Percentiles rank a stretch among this genome's conserved stretches.
Evolutionary conservation across 2,888 invertebrate species (phyloP).

Genomic region (Palloptera scutellata): DNA sequence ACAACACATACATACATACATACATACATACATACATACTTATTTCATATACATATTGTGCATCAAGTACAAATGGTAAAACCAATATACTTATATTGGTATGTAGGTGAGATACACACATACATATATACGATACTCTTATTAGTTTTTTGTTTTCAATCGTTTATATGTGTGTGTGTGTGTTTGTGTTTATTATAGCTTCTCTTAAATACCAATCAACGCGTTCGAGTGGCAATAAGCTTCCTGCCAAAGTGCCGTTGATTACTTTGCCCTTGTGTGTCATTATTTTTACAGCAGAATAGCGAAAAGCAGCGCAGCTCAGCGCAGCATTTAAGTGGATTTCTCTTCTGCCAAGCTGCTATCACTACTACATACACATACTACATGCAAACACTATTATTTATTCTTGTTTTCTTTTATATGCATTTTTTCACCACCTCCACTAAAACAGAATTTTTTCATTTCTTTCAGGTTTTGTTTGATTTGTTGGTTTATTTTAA

Average conservation of each 20-base stretch:
- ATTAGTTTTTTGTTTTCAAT: not conserved
- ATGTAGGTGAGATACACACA: not conserved
- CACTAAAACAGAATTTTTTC: not conserved
- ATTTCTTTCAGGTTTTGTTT: not conserved
- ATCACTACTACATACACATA: not conserved
- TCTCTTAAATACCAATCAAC: conserved; percentile 49
- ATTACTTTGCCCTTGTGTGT: conserved; percentile 26
- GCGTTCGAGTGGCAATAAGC: conserved; percentile 57
- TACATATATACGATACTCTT: not conserved
- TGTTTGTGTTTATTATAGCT: conserved; percentile 40
- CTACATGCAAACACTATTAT: not conserved
- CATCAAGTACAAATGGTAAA: too few relatives aligned
- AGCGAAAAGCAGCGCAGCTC: conserved; percentile 5
- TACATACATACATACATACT: not conserved
- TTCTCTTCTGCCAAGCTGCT: not conserved
- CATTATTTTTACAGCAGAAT: conserved; percentile 10
- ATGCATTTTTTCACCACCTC: not conserved
- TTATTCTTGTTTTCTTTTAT: not conserved
- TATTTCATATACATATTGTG: too few relatives aligned
- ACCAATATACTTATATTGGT: too few relatives aligned
- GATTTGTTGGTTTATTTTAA: conserved; percentile 20
- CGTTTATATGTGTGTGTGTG: not conserved
- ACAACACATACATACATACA: not conserved
- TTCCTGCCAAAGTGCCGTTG: conserved; percentile 36
- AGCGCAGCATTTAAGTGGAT: conserved; percentile 5